Percentiles rank a stretch among this genome's conserved stretches.
phyloP scores from a whole-genome alignment of 2,888 invertebrate genomes.

The Hemistola chrysoprasaria region DNA sequence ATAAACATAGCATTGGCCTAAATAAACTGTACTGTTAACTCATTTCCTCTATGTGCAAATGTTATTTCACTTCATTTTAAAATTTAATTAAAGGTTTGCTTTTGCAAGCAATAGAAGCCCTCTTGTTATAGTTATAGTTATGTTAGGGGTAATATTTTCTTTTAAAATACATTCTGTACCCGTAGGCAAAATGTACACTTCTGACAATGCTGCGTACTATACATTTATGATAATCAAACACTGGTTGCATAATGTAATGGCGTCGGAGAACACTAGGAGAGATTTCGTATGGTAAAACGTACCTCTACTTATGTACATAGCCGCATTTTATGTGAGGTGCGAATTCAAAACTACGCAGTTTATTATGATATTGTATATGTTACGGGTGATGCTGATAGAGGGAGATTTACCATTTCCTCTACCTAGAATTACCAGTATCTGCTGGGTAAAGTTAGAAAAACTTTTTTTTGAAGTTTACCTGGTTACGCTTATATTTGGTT shows the following conservation, averaged over 20 bases:
- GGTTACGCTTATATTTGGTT: too few relatives aligned
- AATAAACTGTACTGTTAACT: conserved; percentile 22
- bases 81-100: conserved; percentile 31
- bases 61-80: conserved; percentile 21
- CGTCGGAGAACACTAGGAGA: conserved; percentile 49
- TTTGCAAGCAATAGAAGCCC: background rate
- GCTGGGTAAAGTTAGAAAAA: too few relatives aligned
- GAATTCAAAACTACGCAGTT: conserved; percentile 28
- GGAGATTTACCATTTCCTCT: too few relatives aligned
- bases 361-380: conserved; percentile 18
- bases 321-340: conserved; percentile 50
- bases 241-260: conserved; percentile 74
- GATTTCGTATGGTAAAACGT: conserved; percentile 60
- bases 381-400: too few relatives aligned
- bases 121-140: background rate
- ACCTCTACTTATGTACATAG: conserved; percentile 37
- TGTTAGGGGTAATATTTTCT: conserved; percentile 20
- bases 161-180: conserved; percentile 34
- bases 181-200: too few relatives aligned
- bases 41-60: conserved; percentile 12
- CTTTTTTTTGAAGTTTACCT: too few relatives aligned
- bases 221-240: conserved; percentile 73
- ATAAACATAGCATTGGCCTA: conserved; percentile 27
- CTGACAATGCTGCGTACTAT: conserved; percentile 26
- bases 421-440: too few relatives aligned